Evolutionary conservation across 2,797 vertebrate genomes (phyloP).

Genomic region (Neomorphus geoffroyi): DNA sequence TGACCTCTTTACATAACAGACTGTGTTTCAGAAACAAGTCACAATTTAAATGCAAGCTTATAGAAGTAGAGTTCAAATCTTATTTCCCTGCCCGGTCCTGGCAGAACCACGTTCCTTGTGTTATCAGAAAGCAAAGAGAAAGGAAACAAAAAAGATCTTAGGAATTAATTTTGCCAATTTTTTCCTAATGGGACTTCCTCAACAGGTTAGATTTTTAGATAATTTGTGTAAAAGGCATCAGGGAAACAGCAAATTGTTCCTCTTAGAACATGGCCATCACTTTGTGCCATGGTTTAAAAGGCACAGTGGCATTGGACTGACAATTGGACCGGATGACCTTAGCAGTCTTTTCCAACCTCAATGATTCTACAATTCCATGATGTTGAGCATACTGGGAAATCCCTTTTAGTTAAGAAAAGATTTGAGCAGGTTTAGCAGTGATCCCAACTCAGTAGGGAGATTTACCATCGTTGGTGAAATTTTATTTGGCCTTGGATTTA

Average conservation of each 20-base stretch:
- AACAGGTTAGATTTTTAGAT: neutral
- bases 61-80: neutral
- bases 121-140: neutral
- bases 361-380: no score
- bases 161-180: neutral
- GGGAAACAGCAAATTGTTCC: neutral
- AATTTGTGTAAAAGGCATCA: neutral
- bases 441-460: neutral
- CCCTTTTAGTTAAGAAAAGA: neutral
- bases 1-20: neutral
- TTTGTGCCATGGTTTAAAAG: no score
- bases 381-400: neutral
- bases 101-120: neutral
- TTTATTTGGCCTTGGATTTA: neutral
- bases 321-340: no score
- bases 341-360: no score
- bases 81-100: neutral
- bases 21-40: neutral
- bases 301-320: no score
- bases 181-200: neutral
- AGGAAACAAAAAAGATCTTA: rapidly evolving
- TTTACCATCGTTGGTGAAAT: neutral
- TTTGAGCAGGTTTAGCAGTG: neutral
- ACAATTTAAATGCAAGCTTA: neutral
- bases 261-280: neutral